Conservation (phyloP, 2,888 invertebrate genomes). For the Schizaphis graminum region DNA sequence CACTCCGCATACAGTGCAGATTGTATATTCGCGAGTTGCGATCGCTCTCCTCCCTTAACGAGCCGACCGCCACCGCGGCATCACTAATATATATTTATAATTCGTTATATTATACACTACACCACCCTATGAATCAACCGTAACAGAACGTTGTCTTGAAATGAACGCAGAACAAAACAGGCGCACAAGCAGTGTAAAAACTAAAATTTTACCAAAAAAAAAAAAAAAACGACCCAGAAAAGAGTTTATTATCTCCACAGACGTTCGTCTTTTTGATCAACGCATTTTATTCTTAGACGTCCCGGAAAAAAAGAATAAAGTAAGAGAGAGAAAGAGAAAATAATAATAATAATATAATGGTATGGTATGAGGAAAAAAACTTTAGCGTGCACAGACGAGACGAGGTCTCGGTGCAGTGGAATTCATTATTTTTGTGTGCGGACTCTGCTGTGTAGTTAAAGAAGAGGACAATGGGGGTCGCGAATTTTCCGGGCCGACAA, state of each 20-base stretch:
- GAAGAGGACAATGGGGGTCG: constrained; percentile 62
- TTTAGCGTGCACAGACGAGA: constrained; percentile 46
- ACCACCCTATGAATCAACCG: neutral
- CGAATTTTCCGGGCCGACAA: constrained; percentile 65
- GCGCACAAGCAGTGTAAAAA: neutral
- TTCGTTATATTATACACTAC: neutral
- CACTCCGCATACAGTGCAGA: neutral
- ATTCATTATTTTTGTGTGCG: constrained; percentile 60
- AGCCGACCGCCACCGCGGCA: neutral
- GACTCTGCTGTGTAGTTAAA: constrained; percentile 4
- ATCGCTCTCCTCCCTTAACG: neutral
- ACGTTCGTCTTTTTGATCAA: constrained; percentile 63
- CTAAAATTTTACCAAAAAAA: neutral
- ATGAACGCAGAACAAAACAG: constrained; percentile 21
- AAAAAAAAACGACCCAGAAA: constrained; percentile 24
- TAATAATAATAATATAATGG: constrained; percentile 38
- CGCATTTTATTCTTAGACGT: constrained; percentile 41
- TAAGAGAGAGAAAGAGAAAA: neutral
- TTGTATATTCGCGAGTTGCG: neutral
- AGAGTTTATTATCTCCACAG: constrained; percentile 60
- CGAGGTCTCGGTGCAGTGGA: constrained; percentile 21
- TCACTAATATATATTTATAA: neutral
- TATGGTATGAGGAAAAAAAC: constrained; percentile 37
- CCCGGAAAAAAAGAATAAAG: neutral
- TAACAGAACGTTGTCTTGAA: neutral